A percentile compares a stretch with the other conserved stretches of the same genome.
phyloP scores from a whole-genome alignment of 1,140 invertebrate species.

The Drosophila repleta region DNA sequence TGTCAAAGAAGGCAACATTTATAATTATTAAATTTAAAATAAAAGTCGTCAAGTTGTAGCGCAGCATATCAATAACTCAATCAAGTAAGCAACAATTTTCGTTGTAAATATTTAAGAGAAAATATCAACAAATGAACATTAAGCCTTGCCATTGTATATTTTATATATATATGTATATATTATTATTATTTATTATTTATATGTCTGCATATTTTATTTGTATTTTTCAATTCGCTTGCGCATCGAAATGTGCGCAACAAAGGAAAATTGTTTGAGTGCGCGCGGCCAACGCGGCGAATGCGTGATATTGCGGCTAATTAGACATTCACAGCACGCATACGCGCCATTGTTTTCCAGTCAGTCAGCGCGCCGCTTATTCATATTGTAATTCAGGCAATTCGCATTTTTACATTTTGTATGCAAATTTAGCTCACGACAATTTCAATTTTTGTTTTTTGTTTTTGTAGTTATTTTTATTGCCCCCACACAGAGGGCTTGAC shows the following conservation, averaged over 20 bases:
- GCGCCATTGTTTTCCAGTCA: slow-evolving; percentile 12
- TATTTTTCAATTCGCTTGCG: slow-evolving; percentile 3
- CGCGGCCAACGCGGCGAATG: slow-evolving; percentile 40
- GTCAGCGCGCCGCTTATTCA: slow-evolving; percentile 9
- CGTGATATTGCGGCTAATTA: slow-evolving; percentile 50
- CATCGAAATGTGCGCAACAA: slow-evolving; percentile 18
- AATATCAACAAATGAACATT: not conserved
- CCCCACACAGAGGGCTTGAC: not conserved
- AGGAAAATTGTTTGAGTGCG: slow-evolving; percentile 24
- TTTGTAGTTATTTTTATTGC: slow-evolving; percentile 24
- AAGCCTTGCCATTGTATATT: not conserved
- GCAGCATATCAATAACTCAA: no score
- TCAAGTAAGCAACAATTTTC: no score
- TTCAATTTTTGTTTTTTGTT: slow-evolving; percentile 30
- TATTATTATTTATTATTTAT: slow-evolving; percentile 1
- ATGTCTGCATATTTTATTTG: slow-evolving; percentile 2
- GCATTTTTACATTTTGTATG: slow-evolving; percentile 44
- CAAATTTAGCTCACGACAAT: slow-evolving; percentile 46
- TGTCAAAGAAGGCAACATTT: no score
- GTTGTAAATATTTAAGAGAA: no score
- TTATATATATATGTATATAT: not conserved
- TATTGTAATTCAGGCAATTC: slow-evolving; percentile 42
- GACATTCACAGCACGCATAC: slow-evolving; percentile 52
- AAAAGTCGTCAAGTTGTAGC: no score
- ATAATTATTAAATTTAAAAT: no score